Evolutionary conservation across 2,888 invertebrate genomes (phyloP).

Genomic region (Latrodectus elegans): DNA sequence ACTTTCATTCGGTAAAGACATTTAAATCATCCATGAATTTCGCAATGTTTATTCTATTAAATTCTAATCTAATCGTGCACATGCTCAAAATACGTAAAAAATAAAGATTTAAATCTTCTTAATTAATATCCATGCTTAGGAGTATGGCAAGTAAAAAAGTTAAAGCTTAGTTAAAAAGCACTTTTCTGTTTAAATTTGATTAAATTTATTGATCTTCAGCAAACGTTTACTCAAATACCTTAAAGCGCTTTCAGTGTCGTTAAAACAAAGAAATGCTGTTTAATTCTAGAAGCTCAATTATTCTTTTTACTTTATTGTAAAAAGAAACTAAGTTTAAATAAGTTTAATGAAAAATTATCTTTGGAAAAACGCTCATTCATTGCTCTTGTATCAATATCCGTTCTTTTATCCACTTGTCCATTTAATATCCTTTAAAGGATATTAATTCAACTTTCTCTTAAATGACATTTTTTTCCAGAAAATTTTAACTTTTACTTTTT

Average conservation of each 20-base stretch:
- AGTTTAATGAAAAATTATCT: not conserved
- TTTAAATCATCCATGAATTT: too few relatives aligned
- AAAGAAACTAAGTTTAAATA: not conserved
- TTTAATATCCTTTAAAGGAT: not conserved
- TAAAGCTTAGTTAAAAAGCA: not conserved
- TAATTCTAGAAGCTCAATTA: not conserved
- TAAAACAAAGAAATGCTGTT: not conserved
- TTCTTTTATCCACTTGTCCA: not conserved
- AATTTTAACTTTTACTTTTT: not conserved
- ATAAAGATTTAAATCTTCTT: not conserved
- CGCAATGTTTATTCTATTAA: too few relatives aligned
- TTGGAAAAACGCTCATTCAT: not conserved
- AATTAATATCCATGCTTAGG: not conserved
- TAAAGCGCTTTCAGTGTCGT: not conserved
- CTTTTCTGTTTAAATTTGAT: not conserved
- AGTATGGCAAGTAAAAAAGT: not conserved
- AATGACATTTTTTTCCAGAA: not conserved
- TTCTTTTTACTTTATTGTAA: not conserved
- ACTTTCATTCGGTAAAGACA: too few relatives aligned
- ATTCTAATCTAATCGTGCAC: not conserved
- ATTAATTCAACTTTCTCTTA: not conserved
- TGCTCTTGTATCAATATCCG: not conserved
- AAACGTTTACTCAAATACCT: not conserved
- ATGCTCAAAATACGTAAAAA: not conserved
- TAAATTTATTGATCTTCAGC: not conserved